Evolutionary conservation across 2,113 vertebrate species (phyloP), one percentile per base, ranked within the genome.

Genomic region (Notothenia rossii): DNA sequence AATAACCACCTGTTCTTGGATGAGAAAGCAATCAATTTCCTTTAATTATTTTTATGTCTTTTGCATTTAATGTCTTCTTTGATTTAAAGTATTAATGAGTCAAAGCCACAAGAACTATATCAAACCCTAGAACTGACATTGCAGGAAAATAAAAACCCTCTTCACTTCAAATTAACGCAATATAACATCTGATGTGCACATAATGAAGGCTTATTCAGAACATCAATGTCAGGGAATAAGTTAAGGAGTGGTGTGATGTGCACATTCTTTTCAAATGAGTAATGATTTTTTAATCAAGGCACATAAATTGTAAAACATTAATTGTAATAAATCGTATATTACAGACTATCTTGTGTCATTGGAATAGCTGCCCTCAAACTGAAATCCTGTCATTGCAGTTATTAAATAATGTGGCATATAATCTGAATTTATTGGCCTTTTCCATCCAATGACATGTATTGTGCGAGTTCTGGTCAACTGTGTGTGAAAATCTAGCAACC

Each of bases 261-360:
- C 53, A 74, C 51, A 53, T 76, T 62, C n/a, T 62, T 77, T 25
- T 77, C 7, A 60, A 69, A 76, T 65, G 22, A 71, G 29, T 33
- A 10, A 33, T 50, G 46, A 20, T 9, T 54, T 65, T 59, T 48
- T 3, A 72, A n/a, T 20, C 13, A 53, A 65, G 36, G 18, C 33
- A 3, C 1, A 29, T 25, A 0, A 50, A 49, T 29, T 53, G 13
- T 54, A 43, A n/a, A 65, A 55, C n/a, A 49, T 55, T 60, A 50
- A 49, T 48, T 77, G 56, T 10, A 60, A 25, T 65, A 71, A 70
- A 83, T 79, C 61, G 33, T 64, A 7, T 4, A 22, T 20, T 25
- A 20, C 20, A 48, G 20, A 46, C 15, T 5, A 9, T 49, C 22
- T 17, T 43, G 36, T 51, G 17, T 77, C 10, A 22, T 64, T 51